Evolutionary conservation across 2,797 vertebrate species (phyloP).

Genomic region (Peromyscus aztecus): DNA sequence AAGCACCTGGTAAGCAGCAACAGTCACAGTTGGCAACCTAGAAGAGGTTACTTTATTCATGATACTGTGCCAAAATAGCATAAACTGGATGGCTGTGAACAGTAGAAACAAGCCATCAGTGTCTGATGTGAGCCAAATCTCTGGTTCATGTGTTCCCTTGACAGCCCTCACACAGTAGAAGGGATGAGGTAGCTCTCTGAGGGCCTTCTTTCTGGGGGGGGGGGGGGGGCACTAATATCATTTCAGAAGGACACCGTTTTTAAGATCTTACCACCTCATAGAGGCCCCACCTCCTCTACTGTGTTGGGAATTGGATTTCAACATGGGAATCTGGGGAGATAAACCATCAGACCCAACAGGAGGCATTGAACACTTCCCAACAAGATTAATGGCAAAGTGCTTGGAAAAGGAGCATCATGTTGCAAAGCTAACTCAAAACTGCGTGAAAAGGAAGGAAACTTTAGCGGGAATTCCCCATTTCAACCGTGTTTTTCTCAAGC

Average conservation of each 20-base stretch:
- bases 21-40: background rate
- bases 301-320: background rate
- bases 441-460: background rate
- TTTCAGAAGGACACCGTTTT: background rate
- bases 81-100: background rate
- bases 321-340: background rate
- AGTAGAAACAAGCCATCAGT: background rate
- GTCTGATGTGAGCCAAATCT: background rate
- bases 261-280: background rate
- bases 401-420: background rate
- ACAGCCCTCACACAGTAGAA: background rate
- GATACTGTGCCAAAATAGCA: background rate
- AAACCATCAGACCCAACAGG: background rate
- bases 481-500: constrained; percentile 9
- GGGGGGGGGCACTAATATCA: background rate
- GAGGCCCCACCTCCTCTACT: background rate
- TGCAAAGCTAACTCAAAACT: constrained; percentile 35
- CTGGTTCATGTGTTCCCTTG: background rate
- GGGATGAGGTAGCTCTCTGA: background rate
- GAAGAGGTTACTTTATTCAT: background rate
- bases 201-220: background rate
- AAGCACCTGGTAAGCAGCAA: background rate
- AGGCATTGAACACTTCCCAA: background rate
- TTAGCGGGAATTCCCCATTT: background rate
- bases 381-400: background rate